These are phyloP conservation scores for Puntigrus tetrazona DNA, from an alignment of 2,113 vertebrate species.

Conservation along the genomic window DNA sequence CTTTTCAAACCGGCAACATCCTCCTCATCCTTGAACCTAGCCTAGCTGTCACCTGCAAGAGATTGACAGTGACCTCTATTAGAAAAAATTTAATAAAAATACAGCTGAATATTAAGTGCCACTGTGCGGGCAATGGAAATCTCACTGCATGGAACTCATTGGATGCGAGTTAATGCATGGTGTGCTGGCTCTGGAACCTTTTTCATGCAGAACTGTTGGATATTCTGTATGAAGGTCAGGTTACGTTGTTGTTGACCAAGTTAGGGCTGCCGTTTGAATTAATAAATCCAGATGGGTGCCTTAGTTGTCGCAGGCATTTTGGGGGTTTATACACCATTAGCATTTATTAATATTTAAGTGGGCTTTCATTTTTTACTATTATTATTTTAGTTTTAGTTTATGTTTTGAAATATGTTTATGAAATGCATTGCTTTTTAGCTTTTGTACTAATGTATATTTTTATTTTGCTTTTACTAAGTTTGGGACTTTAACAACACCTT, in stretches of 20 bases:
- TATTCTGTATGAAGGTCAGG: not conserved
- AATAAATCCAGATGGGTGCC: not conserved
- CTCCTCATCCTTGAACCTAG: slow-evolving; percentile 39
- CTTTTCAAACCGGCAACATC: not conserved
- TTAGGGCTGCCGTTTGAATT: not conserved
- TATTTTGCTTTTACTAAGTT: too few relatives aligned
- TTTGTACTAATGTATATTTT: too few relatives aligned
- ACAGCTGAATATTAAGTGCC: not conserved
- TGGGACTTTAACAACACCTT: too few relatives aligned
- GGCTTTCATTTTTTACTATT: too few relatives aligned
- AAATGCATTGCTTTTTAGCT: too few relatives aligned
- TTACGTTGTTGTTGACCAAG: not conserved
- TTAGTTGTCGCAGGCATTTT: not conserved
- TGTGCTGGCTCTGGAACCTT: not conserved
- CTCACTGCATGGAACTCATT: not conserved
- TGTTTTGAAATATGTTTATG: too few relatives aligned
- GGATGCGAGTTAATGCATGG: not conserved
- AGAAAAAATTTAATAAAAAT: too few relatives aligned
- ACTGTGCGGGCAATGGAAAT: not conserved
- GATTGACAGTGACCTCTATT: slow-evolving; percentile 4
- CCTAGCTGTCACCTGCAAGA: slow-evolving; percentile 49
- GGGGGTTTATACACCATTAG: too few relatives aligned
- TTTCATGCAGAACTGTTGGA: not conserved
- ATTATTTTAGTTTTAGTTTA: too few relatives aligned
- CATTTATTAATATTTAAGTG: too few relatives aligned